These are phyloP conservation scores for Drosophila willistoni DNA, from an alignment of 1,140 invertebrate genomes.

Conservation along the genomic window DNA sequence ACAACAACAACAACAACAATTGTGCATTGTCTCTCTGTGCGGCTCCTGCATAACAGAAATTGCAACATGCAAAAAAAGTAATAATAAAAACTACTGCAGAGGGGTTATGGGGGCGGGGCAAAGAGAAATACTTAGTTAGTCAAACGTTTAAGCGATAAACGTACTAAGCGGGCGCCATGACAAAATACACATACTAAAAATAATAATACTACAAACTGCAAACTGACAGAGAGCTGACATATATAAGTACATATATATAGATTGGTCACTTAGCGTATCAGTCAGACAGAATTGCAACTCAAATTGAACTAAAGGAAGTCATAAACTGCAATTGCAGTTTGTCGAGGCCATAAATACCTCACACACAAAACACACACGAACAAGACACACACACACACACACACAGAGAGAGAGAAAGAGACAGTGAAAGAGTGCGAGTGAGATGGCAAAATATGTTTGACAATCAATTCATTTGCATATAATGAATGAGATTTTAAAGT, in stretches of 20 bases:
- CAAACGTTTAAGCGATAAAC: conserved; percentile 3
- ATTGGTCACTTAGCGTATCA: conserved; percentile 57
- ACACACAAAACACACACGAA: conserved; percentile 1
- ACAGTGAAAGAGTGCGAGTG: not conserved
- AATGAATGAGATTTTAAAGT: conserved; percentile 9
- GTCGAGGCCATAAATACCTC: conserved; percentile 52
- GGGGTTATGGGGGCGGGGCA: not conserved
- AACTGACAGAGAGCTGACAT: not conserved
- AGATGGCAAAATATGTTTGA: not conserved
- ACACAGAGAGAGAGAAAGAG: not conserved
- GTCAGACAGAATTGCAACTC: conserved; percentile 16
- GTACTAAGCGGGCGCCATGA: too few species aligned
- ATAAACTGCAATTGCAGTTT: conserved; percentile 59
- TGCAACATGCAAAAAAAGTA: conserved; percentile 40
- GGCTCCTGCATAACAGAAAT: conserved; percentile 40
- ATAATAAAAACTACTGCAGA: not conserved
- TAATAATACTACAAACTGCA: not conserved
- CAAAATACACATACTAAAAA: not conserved
- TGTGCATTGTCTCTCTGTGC: conserved; percentile 47
- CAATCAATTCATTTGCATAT: conserved; percentile 14
- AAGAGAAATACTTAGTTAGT: not conserved
- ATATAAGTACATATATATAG: not conserved
- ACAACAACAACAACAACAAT: not conserved
- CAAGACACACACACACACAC: not conserved
- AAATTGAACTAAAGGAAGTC: conserved; percentile 57